Conservation (phyloP, 2,888 invertebrate species). For the Chalcis sispes region DNA sequence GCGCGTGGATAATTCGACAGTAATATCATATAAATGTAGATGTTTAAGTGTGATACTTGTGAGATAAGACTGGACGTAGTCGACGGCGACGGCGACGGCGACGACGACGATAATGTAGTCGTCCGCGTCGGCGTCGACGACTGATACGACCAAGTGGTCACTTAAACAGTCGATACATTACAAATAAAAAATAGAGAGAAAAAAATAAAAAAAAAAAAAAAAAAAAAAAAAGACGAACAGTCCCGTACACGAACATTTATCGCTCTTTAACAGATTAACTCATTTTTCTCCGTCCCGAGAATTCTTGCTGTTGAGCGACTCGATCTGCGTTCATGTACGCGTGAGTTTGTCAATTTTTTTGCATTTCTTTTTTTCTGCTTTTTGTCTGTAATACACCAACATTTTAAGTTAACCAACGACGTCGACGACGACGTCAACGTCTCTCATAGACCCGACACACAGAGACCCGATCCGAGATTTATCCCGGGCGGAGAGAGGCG, state of each 20-base stretch:
- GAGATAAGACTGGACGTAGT: constrained; percentile 42
- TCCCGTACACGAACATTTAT: constrained; percentile 17
- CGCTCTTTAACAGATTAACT: constrained; percentile 49
- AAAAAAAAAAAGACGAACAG: too few relatives aligned
- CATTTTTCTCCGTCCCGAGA: constrained; percentile 74
- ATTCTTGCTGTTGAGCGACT: constrained; percentile 73
- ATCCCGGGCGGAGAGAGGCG: constrained; percentile 66
- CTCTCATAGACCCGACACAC: constrained; percentile 54
- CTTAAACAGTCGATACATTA: too few relatives aligned
- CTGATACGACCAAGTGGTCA: constrained; percentile 21
- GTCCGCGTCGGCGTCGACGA: too few relatives aligned
- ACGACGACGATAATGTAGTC: not conserved
- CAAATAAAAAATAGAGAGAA: too few relatives aligned
- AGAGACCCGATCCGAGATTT: constrained; percentile 66
- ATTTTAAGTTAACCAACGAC: too few relatives aligned
- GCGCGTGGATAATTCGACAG: constrained; percentile 68
- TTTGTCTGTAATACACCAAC: too few relatives aligned
- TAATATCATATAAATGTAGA: constrained; percentile 43
- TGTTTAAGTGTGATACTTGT: not conserved
- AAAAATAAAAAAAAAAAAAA: too few relatives aligned
- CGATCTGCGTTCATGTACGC: constrained; percentile 39
- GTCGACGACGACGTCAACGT: constrained; percentile 58
- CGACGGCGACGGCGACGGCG: constrained; percentile 27
- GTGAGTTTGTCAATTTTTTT: not conserved
- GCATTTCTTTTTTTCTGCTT: constrained; percentile 20